Evolutionary conservation across 1,140 invertebrate genomes (phyloP).

Genomic region (Euwallacea fornicatus): DNA sequence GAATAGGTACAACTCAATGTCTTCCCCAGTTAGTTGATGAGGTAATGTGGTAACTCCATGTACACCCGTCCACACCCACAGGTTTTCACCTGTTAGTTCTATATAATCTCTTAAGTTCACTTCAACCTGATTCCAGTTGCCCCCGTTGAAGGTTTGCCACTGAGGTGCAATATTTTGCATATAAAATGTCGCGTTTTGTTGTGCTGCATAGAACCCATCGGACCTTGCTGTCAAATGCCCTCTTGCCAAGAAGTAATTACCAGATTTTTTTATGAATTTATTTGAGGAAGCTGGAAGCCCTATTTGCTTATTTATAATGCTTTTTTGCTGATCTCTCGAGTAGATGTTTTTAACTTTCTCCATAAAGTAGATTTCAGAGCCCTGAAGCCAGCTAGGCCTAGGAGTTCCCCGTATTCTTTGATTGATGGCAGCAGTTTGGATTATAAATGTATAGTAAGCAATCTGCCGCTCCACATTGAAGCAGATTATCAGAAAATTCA

Average conservation of each 20-base stretch:
- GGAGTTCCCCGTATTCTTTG: conserved; percentile 46
- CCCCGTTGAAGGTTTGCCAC: conserved; percentile 61
- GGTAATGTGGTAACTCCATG: conserved; percentile 57
- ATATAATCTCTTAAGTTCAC: conserved; percentile 53
- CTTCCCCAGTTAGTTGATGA: conserved; percentile 51
- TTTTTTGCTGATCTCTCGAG: conserved; percentile 43
- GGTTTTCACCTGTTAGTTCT: conserved; percentile 41
- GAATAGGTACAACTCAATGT: conserved; percentile 56
- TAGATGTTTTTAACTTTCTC: conserved; percentile 45
- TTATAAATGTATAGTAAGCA: conserved; percentile 43
- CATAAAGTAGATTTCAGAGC: conserved; percentile 46
- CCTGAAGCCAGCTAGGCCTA: conserved; percentile 45
- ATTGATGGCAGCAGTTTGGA: conserved; percentile 45
- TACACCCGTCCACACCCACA: conserved; percentile 61
- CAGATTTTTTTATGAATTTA: conserved; percentile 55
- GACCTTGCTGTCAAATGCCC: conserved; percentile 69
- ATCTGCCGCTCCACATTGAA: conserved; percentile 42
- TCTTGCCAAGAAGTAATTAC: conserved; percentile 61
- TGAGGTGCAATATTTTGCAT: conserved; percentile 60
- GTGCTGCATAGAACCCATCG: conserved; percentile 64
- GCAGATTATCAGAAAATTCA: conserved; percentile 43
- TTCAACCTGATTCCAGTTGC: conserved; percentile 60
- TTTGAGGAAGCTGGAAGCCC: conserved; percentile 45
- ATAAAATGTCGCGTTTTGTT: conserved; percentile 64
- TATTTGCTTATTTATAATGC: conserved; percentile 45